These are phyloP conservation scores for Sebastes fasciatus DNA, from an alignment of 2,113 vertebrate genomes.

Conservation along the genomic window DNA sequence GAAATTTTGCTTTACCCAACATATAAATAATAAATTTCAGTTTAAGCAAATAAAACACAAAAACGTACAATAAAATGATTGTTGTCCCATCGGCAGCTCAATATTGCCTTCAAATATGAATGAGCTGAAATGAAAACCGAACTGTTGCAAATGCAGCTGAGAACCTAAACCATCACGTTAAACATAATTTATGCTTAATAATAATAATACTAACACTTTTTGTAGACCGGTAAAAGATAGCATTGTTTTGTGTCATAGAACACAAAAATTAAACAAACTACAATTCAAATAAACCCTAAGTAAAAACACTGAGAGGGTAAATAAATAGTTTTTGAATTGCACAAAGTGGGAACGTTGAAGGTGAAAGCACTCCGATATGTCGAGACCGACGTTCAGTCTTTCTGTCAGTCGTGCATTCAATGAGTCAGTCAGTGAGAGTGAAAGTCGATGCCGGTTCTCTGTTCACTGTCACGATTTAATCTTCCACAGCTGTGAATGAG, in stretches of 20 bases:
- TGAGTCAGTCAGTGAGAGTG: constrained; percentile 54
- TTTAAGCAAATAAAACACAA: constrained; percentile 24
- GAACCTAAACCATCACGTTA: constrained; percentile 50
- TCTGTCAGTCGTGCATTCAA: constrained; percentile 61
- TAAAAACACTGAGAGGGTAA: constrained; percentile 89
- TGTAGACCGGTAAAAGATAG: constrained; percentile 61
- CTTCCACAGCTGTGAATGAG: constrained; percentile 93
- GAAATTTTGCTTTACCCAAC: constrained; percentile 22
- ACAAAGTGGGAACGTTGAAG: constrained; percentile 87
- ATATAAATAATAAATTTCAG: constrained; percentile 54
- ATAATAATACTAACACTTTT: constrained; percentile 78
- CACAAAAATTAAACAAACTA: constrained; percentile 82
- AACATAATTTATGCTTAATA: constrained; percentile 54
- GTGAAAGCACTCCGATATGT: constrained; percentile 86
- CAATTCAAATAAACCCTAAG: constrained; percentile 78
- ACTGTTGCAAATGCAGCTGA: constrained; percentile 34
- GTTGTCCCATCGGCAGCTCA: constrained; percentile 4
- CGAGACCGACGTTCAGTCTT: constrained; percentile 64
- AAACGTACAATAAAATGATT: constrained; percentile 4
- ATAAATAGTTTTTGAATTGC: constrained; percentile 96
- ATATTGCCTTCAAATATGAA: constrained; percentile 24
- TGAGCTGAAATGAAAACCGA: constrained; percentile 32
- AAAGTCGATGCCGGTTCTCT: background rate
- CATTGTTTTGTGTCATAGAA: constrained; percentile 61
- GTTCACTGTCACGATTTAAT: constrained; percentile 94